These are phyloP conservation scores for Ypsolopha sequella DNA, from an alignment of 2,888 invertebrate species.

Conservation along the genomic window DNA sequence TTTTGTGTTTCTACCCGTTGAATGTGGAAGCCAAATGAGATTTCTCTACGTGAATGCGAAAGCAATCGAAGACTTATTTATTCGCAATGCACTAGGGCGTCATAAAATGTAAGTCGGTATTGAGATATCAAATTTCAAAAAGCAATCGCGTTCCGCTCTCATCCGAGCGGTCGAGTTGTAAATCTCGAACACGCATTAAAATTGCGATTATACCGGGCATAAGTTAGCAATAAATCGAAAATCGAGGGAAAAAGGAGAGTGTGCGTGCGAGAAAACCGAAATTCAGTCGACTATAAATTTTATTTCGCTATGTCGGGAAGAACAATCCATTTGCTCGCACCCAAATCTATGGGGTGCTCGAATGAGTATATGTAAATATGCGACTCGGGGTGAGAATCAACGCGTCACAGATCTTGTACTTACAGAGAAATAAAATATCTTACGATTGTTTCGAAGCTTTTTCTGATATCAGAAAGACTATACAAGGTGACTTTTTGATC, in stretches of 20 bases:
- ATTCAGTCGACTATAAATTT: constrained; percentile 41
- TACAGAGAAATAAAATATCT: too few species aligned
- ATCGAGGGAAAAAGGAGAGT: constrained; percentile 31
- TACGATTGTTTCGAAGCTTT: too few species aligned
- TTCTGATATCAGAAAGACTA: too few species aligned
- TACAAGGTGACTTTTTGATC: too few species aligned
- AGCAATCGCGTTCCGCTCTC: constrained; percentile 44
- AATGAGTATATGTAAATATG: constrained; percentile 49
- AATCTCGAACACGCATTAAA: constrained; percentile 61
- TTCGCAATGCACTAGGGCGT: constrained; percentile 37
- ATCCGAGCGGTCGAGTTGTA: constrained; percentile 41
- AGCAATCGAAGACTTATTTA: background rate
- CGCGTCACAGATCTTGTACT: background rate
- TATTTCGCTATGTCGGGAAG: constrained; percentile 32
- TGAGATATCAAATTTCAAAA: constrained; percentile 67
- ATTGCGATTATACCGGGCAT: constrained; percentile 65
- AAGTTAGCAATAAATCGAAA: constrained; percentile 62
- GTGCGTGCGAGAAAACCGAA: constrained; percentile 32
- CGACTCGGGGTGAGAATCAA: constrained; percentile 18
- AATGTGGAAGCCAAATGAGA: background rate
- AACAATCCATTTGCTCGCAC: constrained; percentile 62
- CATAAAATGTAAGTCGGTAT: constrained; percentile 53
- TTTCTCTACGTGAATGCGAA: background rate
- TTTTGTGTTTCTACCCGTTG: background rate
- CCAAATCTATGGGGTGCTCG: constrained; percentile 47